These are phyloP conservation scores for Aspiorhynchus laticeps DNA, from an alignment of 2,113 vertebrate genomes.

Conservation along the genomic window DNA sequence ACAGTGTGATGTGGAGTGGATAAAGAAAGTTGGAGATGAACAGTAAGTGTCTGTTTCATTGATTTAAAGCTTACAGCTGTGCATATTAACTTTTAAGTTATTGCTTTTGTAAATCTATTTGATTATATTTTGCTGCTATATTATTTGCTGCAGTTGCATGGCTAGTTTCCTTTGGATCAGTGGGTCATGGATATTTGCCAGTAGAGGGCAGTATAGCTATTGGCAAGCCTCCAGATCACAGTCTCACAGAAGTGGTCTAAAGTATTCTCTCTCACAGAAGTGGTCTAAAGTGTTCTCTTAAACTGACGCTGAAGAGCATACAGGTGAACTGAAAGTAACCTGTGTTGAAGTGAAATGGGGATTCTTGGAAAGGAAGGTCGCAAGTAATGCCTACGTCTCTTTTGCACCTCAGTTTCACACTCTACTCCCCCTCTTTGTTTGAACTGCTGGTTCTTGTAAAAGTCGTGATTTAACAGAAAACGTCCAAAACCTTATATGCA, in stretches of 20 bases:
- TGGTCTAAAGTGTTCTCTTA: conserved; percentile 37
- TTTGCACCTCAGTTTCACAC: conserved; percentile 55
- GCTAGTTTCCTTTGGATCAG: not conserved
- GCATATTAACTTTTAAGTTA: not conserved
- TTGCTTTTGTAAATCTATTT: not conserved
- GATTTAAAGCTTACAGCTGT: not conserved
- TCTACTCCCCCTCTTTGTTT: conserved; percentile 62
- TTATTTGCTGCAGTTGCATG: not conserved
- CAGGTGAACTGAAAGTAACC: conserved; percentile 52
- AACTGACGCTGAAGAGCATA: conserved; percentile 31
- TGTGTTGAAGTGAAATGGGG: conserved; percentile 17
- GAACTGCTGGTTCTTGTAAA: conserved; percentile 75
- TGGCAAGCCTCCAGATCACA: conserved; percentile 21
- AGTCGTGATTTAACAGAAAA: conserved; percentile 74
- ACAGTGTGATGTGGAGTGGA: conserved; percentile 95
- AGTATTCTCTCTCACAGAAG: conserved; percentile 16
- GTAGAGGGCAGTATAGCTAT: conserved; percentile 70
- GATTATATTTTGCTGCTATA: not conserved
- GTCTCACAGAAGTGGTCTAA: conserved; percentile 43
- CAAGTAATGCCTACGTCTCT: conserved; percentile 57
- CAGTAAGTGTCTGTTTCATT: conserved; percentile 84
- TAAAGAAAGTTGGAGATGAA: conserved; percentile 96
- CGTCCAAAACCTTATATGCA: conserved; percentile 58
- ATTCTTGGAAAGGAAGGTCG: conserved; percentile 32
- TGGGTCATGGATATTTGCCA: conserved; percentile 43